Conservation (phyloP, 2,888 invertebrate species). For the Sylvicola cinctus region DNA sequence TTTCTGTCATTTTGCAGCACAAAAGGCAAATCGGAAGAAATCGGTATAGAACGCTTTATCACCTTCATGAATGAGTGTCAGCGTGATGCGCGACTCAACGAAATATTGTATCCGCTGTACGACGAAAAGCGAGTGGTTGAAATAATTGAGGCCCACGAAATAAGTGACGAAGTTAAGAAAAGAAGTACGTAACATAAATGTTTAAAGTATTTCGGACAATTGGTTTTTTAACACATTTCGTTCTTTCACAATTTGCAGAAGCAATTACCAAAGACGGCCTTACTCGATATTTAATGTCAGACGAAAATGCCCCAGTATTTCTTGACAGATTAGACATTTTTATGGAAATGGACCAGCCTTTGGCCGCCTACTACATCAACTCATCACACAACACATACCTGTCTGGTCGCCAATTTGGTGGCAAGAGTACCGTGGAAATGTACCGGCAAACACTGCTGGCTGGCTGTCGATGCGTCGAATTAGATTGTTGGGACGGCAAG, state of each 20-base stretch:
- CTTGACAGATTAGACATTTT: slow-evolving; percentile 92
- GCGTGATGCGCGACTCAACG: slow-evolving; percentile 92
- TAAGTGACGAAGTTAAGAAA: slow-evolving; percentile 49
- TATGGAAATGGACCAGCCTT: slow-evolving; percentile 97
- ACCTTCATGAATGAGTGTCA: slow-evolving; percentile 94
- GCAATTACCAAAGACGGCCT: slow-evolving; percentile 86
- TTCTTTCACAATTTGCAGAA: slow-evolving; percentile 26
- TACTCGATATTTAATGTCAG: slow-evolving; percentile 97
- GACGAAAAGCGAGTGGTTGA: slow-evolving; percentile 83
- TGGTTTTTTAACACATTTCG: too few species aligned
- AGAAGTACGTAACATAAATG: slow-evolving; percentile 42
- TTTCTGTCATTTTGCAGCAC: slow-evolving; percentile 36
- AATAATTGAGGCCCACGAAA: slow-evolving; percentile 86
- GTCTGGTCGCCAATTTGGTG: slow-evolving; percentile 90
- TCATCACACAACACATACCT: slow-evolving; percentile 94
- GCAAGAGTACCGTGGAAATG: slow-evolving; percentile 97
- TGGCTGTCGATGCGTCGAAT: slow-evolving; percentile 94
- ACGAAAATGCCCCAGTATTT: slow-evolving; percentile 99
- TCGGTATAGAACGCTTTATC: slow-evolving; percentile 71
- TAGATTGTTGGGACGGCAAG: slow-evolving; percentile 98
- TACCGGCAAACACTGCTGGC: slow-evolving; percentile 91
- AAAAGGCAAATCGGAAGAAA: slow-evolving; percentile 72
- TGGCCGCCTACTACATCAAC: slow-evolving; percentile 98
- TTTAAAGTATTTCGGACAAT: too few species aligned
- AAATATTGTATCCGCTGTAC: slow-evolving; percentile 93